Base-by-base conservation (phyloP, 2,797 vertebrate species). In the Sebastolobus alascanus region DNA sequence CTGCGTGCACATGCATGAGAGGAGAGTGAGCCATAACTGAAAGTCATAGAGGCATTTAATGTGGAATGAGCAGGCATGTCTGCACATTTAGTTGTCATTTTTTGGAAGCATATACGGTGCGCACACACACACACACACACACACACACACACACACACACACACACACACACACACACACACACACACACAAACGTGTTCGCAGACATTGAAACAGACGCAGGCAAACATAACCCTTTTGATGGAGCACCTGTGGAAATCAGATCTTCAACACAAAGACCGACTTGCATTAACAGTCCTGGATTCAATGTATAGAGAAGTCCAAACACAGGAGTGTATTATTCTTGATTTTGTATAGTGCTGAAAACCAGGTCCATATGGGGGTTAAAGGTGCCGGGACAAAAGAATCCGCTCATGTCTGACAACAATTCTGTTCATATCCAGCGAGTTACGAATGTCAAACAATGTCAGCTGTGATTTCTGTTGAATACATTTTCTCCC, bases 51-150 rank as follows among this genome's bases (percentile, higher is more conserved):
- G 81, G 92, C 89, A 91, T 93, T 92, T 84, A 59, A 87, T 82
- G 82, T 75, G 91, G 83, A 93, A 89, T 90, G 88, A 90, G 56
- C 89, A 89, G 91, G 65, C 91, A 89, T 89, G 93, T 92, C 83
- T 84, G 89, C 82, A 88, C 89, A 91, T 82, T 90, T 12, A 84
- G 75, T 38, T 87, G 86, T 86, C 77, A 77, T 79, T 73, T 87
- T 75, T 85, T 60, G 66, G 5, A 59, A 73, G 50, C 52, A 66
- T 69, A 83, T 74, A 50, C 25, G 61, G 60, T 56, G 66, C 27
- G 75, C 73, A 76, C 67, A 73, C 59, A 38, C 31, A 83, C 77
- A 75, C 69, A 74, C 63, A 38, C 58, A 71, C 29, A 73, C 25
- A 25, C 25, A 25, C 25, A 25, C 25, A 25, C 25, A 25, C 25